Conservation (phyloP, 2,888 invertebrate genomes). For the Atethmia centrago region DNA sequence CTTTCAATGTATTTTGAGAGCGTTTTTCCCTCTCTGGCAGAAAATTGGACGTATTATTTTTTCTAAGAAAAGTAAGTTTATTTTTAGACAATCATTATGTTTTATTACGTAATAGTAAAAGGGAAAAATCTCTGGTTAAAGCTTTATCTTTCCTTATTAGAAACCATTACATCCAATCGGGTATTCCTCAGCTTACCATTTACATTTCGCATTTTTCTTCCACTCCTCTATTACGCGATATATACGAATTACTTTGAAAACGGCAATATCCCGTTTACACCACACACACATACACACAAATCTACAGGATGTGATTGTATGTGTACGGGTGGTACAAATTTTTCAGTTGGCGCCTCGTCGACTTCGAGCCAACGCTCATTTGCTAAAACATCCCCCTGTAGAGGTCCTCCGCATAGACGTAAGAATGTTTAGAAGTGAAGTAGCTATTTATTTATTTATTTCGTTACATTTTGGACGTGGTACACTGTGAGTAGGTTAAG, state of each 20-base stretch:
- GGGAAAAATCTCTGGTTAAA: background rate
- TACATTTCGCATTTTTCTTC: conserved; percentile 34
- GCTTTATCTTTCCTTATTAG: conserved; percentile 25
- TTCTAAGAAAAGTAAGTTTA: background rate
- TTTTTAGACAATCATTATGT: background rate
- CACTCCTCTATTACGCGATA: conserved; percentile 24
- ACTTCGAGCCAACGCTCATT: conserved; percentile 83
- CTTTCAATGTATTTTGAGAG: conserved; percentile 36
- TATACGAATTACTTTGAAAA: conserved; percentile 50
- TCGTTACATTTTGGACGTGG: conserved; percentile 2
- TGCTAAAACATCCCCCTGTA: conserved; percentile 85
- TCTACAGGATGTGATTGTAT: conserved; percentile 46
- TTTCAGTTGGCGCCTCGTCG: conserved; percentile 77
- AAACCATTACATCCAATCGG: conserved; percentile 29
- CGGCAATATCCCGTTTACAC: conserved; percentile 24
- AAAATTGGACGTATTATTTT: background rate
- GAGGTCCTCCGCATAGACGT: conserved; percentile 68
- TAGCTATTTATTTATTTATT: conserved; percentile 31
- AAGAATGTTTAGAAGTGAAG: conserved; percentile 67
- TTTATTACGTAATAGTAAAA: too few relatives aligned
- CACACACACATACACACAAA: conserved; percentile 27
- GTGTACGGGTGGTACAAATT: conserved; percentile 73
- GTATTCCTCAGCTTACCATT: conserved; percentile 27
- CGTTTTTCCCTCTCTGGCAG: conserved; percentile 2
- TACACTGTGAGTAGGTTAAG: background rate